Base-by-base conservation (phyloP, 1,140 invertebrate species). In the Dolichoris vasculosae region DNA sequence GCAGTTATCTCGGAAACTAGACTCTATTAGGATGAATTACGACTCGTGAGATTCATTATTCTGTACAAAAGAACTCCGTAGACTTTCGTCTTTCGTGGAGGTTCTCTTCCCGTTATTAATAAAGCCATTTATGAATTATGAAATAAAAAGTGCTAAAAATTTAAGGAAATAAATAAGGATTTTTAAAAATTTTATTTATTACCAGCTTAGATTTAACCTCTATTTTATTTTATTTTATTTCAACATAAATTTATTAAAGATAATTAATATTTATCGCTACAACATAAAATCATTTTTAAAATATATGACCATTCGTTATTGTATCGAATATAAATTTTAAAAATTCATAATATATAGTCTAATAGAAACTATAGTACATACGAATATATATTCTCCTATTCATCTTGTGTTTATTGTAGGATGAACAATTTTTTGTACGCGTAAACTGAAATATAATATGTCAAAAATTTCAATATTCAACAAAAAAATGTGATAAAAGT, bases 11-110 rank as follows among this genome's bases (percentile, higher is more conserved):
- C 35, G 13, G n/a, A 73, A 73, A 73, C 35, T 9, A n/a, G 38
- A 38, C 8, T 73, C 69, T n/a, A 43, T 73, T 73, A 73, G 26
- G 38, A 43, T 73, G 23, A 73, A 13, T 73, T 73, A 73, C n/a
- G 38, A 26, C 38, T 73, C 13, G 38, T n/a, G 26, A 9, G 69
- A 73, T 73, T 73, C 69, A 73, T 43, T 73, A 73, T 73, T 73
- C n/a, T 38, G 32, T 73, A n/a, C 8, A 73, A 73, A 43, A n/a
- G 69, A 71, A 71, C 9, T 17, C 17, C 51, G 17, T 17, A 17
- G 15, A 55, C 20, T 40, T 43, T 73, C 38, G 11, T 73, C 38
- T 71, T 35, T 35, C 64, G 64, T 35, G 3, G 3, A 15, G 30
- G n/a, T 67, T 35, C 0, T 67, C 15, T 71, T 71, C 23, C 43